Conservation (phyloP, 2,888 invertebrate genomes). For the Meganola albula region DNA sequence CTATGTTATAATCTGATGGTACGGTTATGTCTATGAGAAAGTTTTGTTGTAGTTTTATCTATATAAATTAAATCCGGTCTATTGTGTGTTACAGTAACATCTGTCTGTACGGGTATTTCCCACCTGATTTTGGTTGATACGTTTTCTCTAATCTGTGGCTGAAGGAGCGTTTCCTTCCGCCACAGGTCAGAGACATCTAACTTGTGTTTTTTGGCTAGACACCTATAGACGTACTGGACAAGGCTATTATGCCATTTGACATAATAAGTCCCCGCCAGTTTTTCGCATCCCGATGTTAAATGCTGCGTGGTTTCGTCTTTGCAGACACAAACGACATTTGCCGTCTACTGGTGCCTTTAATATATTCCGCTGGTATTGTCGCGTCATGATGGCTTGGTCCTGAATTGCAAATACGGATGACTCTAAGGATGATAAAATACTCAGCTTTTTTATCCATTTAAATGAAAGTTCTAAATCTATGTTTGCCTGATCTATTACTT, state of each 20-base stretch:
- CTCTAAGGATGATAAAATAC: constrained; percentile 1
- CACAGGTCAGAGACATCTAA: not conserved
- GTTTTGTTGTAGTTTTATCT: not conserved
- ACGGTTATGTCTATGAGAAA: not conserved
- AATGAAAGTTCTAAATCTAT: constrained; percentile 2
- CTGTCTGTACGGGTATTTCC: constrained; percentile 16
- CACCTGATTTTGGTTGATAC: constrained; percentile 11
- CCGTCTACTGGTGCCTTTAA: constrained; percentile 4
- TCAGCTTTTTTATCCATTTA: constrained; percentile 5
- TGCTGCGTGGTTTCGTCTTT: constrained; percentile 16
- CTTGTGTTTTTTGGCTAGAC: not conserved
- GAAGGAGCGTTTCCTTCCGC: not conserved
- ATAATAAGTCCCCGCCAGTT: constrained; percentile 16
- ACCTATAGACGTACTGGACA: no score
- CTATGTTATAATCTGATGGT: constrained; percentile 1
- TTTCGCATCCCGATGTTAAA: constrained; percentile 16
- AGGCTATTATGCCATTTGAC: constrained; percentile 12
- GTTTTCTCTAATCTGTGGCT: constrained; percentile 5
- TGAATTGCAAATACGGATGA: constrained; percentile 4
- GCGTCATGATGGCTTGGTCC: constrained; percentile 4
- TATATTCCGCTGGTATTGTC: not conserved
- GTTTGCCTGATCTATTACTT: constrained; percentile 1
- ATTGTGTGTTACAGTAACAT: constrained; percentile 14
- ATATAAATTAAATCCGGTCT: constrained; percentile 5
- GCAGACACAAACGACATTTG: constrained; percentile 11